A percentile compares a stretch with the other conserved stretches of the same genome.
phyloP scores from a whole-genome alignment of 2,797 vertebrate species.

The Benthosema pterotum region DNA sequence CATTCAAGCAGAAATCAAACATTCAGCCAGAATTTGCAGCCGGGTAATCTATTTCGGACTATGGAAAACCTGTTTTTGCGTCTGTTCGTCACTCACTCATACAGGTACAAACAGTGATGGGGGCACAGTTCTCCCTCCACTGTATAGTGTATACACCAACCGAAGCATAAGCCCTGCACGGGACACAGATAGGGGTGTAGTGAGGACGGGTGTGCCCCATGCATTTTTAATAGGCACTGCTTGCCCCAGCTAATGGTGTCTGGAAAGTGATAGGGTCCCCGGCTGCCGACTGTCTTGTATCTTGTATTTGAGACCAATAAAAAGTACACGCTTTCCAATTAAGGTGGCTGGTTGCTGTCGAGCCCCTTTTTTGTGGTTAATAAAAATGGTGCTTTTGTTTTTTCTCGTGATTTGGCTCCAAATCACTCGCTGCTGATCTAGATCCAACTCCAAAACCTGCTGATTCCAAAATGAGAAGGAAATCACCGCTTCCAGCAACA shows the following conservation, averaged over 20 bases:
- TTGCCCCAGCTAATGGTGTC: slow-evolving; percentile 10
- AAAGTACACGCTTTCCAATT: slow-evolving; percentile 15
- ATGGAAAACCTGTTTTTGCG: too few species aligned
- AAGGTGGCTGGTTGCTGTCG: slow-evolving; percentile 10
- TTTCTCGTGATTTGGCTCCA: not conserved
- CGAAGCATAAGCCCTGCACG: slow-evolving; percentile 5
- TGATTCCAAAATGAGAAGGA: not conserved
- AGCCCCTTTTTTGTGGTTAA: not conserved
- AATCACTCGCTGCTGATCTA: not conserved
- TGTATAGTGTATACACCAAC: too few species aligned
- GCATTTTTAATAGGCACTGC: slow-evolving; percentile 43
- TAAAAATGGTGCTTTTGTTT: not conserved
- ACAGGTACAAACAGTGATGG: too few species aligned
- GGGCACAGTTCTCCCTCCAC: slow-evolving; percentile 2
- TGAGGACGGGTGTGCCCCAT: slow-evolving; percentile 17
- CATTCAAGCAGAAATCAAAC: too few species aligned
- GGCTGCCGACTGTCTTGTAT: slow-evolving; percentile 13
- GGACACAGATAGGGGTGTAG: slow-evolving; percentile 1
- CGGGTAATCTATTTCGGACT: too few species aligned
- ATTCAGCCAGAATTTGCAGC: too few species aligned
- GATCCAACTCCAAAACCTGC: not conserved
- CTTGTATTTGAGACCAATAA: slow-evolving; percentile 10
- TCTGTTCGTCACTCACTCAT: too few species aligned
- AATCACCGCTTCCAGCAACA: not conserved
- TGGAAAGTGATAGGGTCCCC: slow-evolving; percentile 20